Conservation (phyloP, 2,113 vertebrate species). For the Jaculus jaculus region DNA sequence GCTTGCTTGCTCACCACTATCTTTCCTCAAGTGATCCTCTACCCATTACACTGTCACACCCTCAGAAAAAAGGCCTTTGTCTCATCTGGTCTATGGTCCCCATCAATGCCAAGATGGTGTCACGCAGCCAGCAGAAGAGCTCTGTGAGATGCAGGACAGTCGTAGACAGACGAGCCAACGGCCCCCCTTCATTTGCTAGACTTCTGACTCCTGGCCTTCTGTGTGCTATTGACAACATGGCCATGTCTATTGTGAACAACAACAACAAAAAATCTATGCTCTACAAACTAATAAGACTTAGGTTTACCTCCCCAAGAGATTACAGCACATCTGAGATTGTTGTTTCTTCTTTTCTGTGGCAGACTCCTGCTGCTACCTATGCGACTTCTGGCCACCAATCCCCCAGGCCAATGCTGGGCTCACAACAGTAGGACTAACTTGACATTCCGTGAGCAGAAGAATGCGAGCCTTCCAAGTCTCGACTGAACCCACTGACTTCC, state of each 20-base stretch:
- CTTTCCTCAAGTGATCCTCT: background rate
- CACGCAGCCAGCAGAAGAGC: background rate
- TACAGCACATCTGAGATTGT: background rate
- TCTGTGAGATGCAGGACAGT: background rate
- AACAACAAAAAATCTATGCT: background rate
- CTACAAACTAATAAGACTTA: background rate
- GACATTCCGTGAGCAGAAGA: background rate
- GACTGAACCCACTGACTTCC: fast-evolving
- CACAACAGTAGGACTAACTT: background rate
- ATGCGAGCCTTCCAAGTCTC: background rate
- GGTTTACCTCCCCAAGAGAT: background rate
- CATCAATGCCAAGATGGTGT: background rate
- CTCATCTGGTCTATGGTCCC: background rate
- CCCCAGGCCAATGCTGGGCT: background rate
- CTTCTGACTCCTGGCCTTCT: background rate
- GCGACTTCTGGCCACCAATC: background rate
- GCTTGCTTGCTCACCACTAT: background rate
- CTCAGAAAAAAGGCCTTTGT: fast-evolving
- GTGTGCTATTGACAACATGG: background rate
- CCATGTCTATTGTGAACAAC: background rate
- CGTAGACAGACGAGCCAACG: conserved; percentile 11
- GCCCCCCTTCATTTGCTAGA: background rate
- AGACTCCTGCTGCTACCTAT: background rate
- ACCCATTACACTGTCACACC: background rate
- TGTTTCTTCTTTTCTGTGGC: background rate